Evolutionary conservation across 2,113 vertebrate species (phyloP), one percentile per base, ranked within the genome.

Genomic region (Tyto alba): DNA sequence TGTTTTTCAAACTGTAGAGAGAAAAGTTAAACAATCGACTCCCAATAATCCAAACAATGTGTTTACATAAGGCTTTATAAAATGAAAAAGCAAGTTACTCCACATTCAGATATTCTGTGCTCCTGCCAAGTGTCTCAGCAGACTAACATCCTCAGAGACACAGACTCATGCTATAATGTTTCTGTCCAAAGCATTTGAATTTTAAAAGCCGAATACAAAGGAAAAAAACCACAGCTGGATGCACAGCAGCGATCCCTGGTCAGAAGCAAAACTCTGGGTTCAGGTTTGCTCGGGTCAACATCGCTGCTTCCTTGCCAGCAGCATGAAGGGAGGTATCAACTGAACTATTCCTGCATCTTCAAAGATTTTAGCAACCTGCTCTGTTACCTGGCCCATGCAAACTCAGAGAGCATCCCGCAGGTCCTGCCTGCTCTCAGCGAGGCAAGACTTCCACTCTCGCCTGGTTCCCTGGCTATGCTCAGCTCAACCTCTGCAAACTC

Each of bases 21-120:
- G 77, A 82, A 76, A 96, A 96, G 81, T 95, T 92, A 96, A 97
- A 83, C n/a, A 86, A 56, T 56, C 13, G 6, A 81, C 67, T 95
- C 72, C 64, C 36, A 73, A 17, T 26, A 69, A 92, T 82, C 73
- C 74, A 86, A 94, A 93, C 89, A 92, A 89, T 40, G 60, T 56
- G 77, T 72, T 93, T 96, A 94, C 66, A 79, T 12, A 68, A 95
- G 77, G 40, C 60, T 86, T 71, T 95, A 71, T 13, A 43, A 92
- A 92, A 84, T 22, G 40, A 82, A 96, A 91, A 60, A 62, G 59
- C 29, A 67, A 26, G 62, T 16, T 67, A 66, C 47, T 85, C 76
- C 32, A 60, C 73, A 90, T 72, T 82, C 84, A 91, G 52, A 90
- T 85, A 94, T 40, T 72, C 55, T 88, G 43, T 6, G 5, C 18